Evolutionary conservation across 2,888 invertebrate genomes (phyloP).

Genomic region (Hydrotaea cyrtoneurina): DNA sequence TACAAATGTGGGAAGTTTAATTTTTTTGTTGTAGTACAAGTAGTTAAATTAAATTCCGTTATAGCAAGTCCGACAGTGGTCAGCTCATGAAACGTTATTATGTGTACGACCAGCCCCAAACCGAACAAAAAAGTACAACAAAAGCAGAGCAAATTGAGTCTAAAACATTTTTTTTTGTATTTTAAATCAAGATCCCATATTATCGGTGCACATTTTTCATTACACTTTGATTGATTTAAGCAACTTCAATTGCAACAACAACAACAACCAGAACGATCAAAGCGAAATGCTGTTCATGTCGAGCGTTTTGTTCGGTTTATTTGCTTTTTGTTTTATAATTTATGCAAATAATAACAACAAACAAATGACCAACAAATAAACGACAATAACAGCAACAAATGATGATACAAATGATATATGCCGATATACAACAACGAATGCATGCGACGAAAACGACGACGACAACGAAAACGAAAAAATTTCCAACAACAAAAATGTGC

Average conservation of each 20-base stretch:
- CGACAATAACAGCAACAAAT: not conserved
- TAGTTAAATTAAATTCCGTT: slow-evolving; percentile 8
- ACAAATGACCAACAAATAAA: not conserved
- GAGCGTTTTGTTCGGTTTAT: not conserved
- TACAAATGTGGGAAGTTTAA: not conserved
- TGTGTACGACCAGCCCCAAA: not conserved
- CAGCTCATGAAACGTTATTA: not conserved
- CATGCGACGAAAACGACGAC: not conserved
- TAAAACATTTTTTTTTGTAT: not conserved
- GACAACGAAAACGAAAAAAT: not conserved
- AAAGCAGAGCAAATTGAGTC: not conserved
- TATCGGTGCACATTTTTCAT: slow-evolving; percentile 9
- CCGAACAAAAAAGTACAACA: not conserved
- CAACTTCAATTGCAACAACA: not conserved
- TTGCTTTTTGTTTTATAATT: slow-evolving; percentile 10
- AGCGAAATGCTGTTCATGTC: slow-evolving; percentile 5
- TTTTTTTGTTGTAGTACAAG: not conserved
- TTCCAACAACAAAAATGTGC: slow-evolving; percentile 53
- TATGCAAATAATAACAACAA: slow-evolving; percentile 19
- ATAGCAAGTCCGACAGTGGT: not conserved
- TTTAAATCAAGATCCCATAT: not conserved
- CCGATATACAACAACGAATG: not conserved
- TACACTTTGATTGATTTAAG: slow-evolving; percentile 6
- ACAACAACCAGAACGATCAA: slow-evolving; percentile 4
- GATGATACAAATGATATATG: not conserved